phyloP scores from a whole-genome alignment of 2,797 vertebrate genomes.

The Acanthis flammea region DNA sequence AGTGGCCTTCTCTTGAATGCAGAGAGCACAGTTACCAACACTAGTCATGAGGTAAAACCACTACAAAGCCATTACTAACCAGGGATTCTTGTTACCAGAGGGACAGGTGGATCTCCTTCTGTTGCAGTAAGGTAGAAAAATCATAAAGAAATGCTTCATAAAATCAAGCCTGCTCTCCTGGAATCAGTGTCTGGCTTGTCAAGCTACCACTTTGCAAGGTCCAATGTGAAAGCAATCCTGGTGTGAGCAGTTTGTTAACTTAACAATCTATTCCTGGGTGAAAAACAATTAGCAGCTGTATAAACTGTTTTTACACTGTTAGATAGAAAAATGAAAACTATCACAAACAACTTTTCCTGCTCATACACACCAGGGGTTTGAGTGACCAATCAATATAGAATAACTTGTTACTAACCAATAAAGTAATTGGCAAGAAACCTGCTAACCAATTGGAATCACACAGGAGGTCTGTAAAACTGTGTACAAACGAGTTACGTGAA shows the following conservation, averaged over 20 bases:
- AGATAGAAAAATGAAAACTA: neutral
- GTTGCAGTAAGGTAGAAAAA: neutral
- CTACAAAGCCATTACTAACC: neutral
- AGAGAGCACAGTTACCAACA: neutral
- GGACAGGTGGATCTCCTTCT: neutral
- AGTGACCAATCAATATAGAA: neutral
- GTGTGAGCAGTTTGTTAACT: neutral
- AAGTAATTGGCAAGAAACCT: neutral
- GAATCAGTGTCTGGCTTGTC: neutral
- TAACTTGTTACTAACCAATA: neutral
- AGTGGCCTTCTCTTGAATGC: neutral
- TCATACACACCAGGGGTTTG: neutral
- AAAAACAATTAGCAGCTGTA: neutral
- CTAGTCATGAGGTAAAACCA: neutral
- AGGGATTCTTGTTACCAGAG: neutral
- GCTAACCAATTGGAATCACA: neutral
- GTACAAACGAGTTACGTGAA: accelerated
- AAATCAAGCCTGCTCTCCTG: neutral
- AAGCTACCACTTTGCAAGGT: neutral
- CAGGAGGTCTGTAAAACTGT: neutral
- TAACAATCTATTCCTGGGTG: neutral
- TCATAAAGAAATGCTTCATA: neutral
- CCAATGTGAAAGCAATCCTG: neutral
- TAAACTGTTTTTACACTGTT: neutral
- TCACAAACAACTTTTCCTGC: neutral